Evolutionary conservation across 2,888 invertebrate species (phyloP), one percentile per base, ranked within the genome.

Genomic region (Erpobdella octoculata): DNA sequence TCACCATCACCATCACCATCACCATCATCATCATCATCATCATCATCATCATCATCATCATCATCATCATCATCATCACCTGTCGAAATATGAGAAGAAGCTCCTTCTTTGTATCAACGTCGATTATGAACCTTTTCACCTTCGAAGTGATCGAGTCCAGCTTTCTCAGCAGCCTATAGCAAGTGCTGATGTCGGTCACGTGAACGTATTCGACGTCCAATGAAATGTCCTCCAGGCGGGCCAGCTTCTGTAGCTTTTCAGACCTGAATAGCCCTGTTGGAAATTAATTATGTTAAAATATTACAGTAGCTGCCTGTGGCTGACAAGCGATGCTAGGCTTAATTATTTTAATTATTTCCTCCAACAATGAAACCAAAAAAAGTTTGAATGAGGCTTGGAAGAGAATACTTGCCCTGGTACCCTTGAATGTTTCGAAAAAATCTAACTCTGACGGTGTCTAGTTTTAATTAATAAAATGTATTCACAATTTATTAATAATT

Each of bases 181-280:
- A 53, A 2, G 46, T 31, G n/a, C 12, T 53, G 25, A 69, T 69
- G 58, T 69, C 58, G 6, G 69, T 53, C 69, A 69, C 36, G 35
- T 69, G 69, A 21, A 69, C 69, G 21, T 38, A 31, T 69, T 58
- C 46, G 53, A 69, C 18, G 12, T 31, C 58, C 58, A 69, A 58
- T 53, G 69, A 58, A 36, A 53, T 33, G 35, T 33, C 58, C 9
- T 48, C 35, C 58, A 69, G 31, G 9, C 36, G 48, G 58, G 69
- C 48, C 69, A 48, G 58, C 58, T 36, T 18, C 31, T 69, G 69
- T 21, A 69, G 35, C 6, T 36, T 35, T 15, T 58, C 58, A n/a
- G 62, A 62, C 15, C 62, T n/a, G 62, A n/a, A n/a, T 8, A 62
- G 35, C 53, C 53, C 53, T 53, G n/a, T 6, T 5, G 53, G 2